Evolutionary conservation across 1,140 invertebrate genomes (phyloP).

Genomic region (Euura saliciscinereae): DNA sequence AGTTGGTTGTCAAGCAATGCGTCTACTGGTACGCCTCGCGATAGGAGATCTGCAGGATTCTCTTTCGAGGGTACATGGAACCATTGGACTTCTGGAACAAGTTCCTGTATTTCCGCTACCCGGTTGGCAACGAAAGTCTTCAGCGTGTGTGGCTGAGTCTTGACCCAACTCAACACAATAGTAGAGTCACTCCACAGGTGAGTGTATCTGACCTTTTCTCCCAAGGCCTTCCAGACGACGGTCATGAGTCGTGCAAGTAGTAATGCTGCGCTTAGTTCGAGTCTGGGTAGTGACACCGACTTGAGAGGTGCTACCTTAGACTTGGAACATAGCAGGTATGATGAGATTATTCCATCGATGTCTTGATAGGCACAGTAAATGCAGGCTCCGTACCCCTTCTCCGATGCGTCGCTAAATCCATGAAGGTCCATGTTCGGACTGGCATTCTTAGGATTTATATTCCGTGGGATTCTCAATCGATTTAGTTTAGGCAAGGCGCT

Average conservation of each 20-base stretch:
- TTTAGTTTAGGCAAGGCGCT: neutral
- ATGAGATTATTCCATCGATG: neutral
- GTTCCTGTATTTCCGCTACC: conserved; percentile 22
- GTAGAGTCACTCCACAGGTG: conserved; percentile 52
- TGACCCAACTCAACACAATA: conserved; percentile 48
- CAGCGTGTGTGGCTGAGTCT: conserved; percentile 35
- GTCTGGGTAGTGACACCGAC: conserved; percentile 51
- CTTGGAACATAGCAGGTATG: conserved; percentile 41
- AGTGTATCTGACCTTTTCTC: conserved; percentile 29
- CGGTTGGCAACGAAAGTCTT: conserved; percentile 44
- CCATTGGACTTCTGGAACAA: conserved; percentile 14
- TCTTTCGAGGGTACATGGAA: conserved; percentile 24
- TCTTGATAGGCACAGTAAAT: conserved; percentile 25
- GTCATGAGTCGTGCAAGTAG: conserved; percentile 44
- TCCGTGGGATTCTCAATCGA: conserved; percentile 23
- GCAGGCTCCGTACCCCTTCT: conserved; percentile 33
- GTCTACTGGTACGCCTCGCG: conserved; percentile 18
- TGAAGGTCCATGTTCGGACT: conserved; percentile 26
- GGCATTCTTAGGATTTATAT: conserved; percentile 8
- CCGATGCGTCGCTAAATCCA: conserved; percentile 36
- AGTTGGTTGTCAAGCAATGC: neutral
- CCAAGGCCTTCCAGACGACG: conserved; percentile 31
- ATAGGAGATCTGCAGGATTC: conserved; percentile 34
- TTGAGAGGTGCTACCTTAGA: conserved; percentile 55
- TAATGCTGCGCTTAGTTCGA: conserved; percentile 57